Base-by-base conservation (phyloP, 2,113 vertebrate genomes). In the Thinocorus orbignyianus region DNA sequence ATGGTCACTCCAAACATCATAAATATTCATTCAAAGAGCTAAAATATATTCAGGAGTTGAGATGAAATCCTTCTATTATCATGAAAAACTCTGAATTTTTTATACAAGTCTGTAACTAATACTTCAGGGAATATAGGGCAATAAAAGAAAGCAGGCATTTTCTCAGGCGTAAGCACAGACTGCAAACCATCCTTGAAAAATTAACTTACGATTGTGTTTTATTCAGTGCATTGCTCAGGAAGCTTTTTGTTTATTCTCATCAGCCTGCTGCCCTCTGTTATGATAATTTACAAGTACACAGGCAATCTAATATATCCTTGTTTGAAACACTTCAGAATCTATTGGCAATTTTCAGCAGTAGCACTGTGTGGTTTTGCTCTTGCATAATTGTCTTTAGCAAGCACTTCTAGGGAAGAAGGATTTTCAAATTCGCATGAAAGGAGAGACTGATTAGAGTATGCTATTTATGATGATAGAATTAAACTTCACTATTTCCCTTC, bases 31-130 rank as follows among this genome's bases (percentile, higher is more conserved):
- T 96, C 94, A 93, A 88, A 79, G 77, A 85, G 86, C 77, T 82
- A 83, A 97, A 98, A 97, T 95, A 96, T 92, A 97, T 96, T 96
- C 93, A 96, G 86, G 66, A 91, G 49, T 93, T 97, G 92, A 97
- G 98, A 98, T 61, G 0, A 88, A 97, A 98, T 95, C 81, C 66
- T 76, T 66, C 61, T 79, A 91, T 94, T 90, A 94, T 85, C 68
- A 74, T 78, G 85, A 96, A 98, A 97, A 98, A 81, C 23, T 52
- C 83, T 58, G 52, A 85, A 15, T 92, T 93, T 97, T 97, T 97
- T 95, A 95, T 93, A 89, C 54, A 92, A 81, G 24, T 72, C 68
- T 96, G 88, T 96, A 97, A 97, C 76, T 95, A 97, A 97, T 96
- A 92, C 87, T 96, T 95, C 15, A 79, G 93, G 69, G 84, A 96